Evolutionary conservation across 2,797 vertebrate genomes (phyloP), one percentile per base, ranked within the genome.

Genomic region (Notolabrus celidotus): DNA sequence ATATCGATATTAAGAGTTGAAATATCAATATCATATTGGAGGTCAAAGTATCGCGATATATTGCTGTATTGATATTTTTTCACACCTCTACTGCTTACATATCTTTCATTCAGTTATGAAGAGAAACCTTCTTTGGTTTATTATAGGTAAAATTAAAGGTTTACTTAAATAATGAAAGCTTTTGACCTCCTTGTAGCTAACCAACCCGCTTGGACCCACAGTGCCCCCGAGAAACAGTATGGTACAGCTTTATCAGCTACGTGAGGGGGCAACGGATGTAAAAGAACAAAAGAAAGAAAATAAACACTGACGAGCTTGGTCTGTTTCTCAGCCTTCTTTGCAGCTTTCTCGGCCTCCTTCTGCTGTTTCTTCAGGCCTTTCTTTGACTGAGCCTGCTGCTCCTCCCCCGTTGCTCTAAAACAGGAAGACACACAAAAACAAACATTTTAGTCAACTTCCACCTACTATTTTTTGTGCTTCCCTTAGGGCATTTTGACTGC

Each of bases 291-390:
- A 42, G n/a, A 51, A 55, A 45, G 27, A 77, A 52, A n/a, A 60
- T 69, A 41, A 74, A 41, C 54, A 93, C 94, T 92, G 77, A 95
- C 93, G 90, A 29, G 50, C 85, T 90, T 95, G 86, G 95, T 89
- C 79, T 93, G 84, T 83, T 96, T 94, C 91, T 97, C 90, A 70
- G 93, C 95, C 94, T 96, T 96, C 92, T 95, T 95, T 36, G 86
- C 81, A 22, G 92, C 90, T 92, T 96, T 95, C 83, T 84, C 92
- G 7, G 94, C 94, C 95, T 97, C 96, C 95, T 96, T 92, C 83
- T 94, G 93, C 91, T 93, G 90, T 93, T 96, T 95, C 92, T 94
- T 95, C 74, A 92, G 89, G 56, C 83, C 90, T 92, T 96, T 95
- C 95, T 95, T 95, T 67, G 94, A 93, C 90, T 91, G 89, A 64